Base-by-base conservation (phyloP, 2,888 invertebrate genomes). In the Rotaria socialis region DNA sequence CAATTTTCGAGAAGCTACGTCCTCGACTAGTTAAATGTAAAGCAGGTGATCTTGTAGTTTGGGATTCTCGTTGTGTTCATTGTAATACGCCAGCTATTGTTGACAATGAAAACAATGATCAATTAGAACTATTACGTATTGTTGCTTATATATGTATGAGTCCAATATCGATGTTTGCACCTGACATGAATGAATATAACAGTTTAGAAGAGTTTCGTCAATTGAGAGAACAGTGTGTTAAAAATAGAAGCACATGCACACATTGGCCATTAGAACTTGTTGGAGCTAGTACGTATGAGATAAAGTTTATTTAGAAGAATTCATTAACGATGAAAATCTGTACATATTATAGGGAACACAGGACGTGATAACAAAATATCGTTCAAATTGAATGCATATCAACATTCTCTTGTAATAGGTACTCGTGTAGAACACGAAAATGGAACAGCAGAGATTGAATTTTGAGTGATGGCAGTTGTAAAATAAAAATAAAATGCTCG, bases 51-150 rank as follows among this genome's bases (percentile, higher is more conserved):
- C 80, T 80, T 11, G 6, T 80, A 5, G 47, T 80, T 22, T 80
- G 80, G 80, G 80, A 80, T 80, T 47, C 47, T 41, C 80, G 80
- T 80, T n/a, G 19, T 47, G 47, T 80, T 47, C 80, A 80, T 80
- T 80, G 80, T 24, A 80, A 80, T 47, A 80, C 80, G 14, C 47
- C 80, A n/a, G 80, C 80, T n/a, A 11, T 80, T 11, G n/a, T 47
- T 80, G 0, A 47, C 14, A 14, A 24, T 24, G 47, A 43, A 24
- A 47, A 47, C 24, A 10, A 22, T 10, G 10, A 47, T 47, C 35
- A 67, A 67, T 19, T 24, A 67, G 67, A 27, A 67, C 14, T 80
- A 11, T n/a, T 47, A 47, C 80, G 80, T n/a, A 5, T 80, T 47
- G 80, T 80, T 4, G 19, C 47, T 24, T 80, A 80, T n/a, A 47